These are phyloP conservation scores for Echeneis naucrates DNA, from an alignment of 2,797 vertebrate genomes.

Conservation along the genomic window DNA sequence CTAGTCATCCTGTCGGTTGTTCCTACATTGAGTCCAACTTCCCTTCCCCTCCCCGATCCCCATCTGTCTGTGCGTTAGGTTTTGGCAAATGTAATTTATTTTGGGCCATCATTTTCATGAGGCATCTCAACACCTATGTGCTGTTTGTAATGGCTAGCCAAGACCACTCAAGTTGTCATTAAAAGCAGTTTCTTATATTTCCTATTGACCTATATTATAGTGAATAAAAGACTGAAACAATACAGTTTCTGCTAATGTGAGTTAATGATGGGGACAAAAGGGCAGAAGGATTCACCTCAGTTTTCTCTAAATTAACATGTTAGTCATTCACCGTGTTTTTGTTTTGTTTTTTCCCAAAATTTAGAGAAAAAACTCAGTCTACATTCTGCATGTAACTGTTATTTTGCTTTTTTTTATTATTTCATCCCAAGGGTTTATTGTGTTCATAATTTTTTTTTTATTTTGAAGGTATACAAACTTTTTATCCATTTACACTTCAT, in stretches of 20 bases:
- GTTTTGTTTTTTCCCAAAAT: slow-evolving; percentile 48
- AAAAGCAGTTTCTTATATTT: slow-evolving; percentile 84
- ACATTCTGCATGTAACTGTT: slow-evolving; percentile 78
- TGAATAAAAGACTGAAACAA: slow-evolving; percentile 83
- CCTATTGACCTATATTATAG: slow-evolving; percentile 83
- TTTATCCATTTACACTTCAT: slow-evolving; percentile 84
- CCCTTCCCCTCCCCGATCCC: slow-evolving; percentile 27
- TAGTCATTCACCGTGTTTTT: slow-evolving; percentile 61
- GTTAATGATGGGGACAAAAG: slow-evolving; percentile 72
- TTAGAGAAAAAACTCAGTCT: slow-evolving; percentile 72
- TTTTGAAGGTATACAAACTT: slow-evolving; percentile 82
- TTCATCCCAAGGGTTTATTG: slow-evolving; percentile 85
- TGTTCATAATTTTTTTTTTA: slow-evolving; percentile 83
- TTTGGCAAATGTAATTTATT: slow-evolving; percentile 83
- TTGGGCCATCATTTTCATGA: slow-evolving; percentile 74
- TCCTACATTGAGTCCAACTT: slow-evolving; percentile 54
- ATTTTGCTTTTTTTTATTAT: slow-evolving; percentile 45
- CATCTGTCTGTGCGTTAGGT: slow-evolving; percentile 70
- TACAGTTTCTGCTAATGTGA: slow-evolving; percentile 77
- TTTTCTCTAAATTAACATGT: slow-evolving; percentile 61
- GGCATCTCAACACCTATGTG: slow-evolving; percentile 75
- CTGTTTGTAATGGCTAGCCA: slow-evolving; percentile 82
- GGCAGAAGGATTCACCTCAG: slow-evolving; percentile 65
- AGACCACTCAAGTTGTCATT: slow-evolving; percentile 80
- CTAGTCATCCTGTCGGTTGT: slow-evolving; percentile 71